Evolutionary conservation across 2,888 invertebrate genomes (phyloP), one percentile per base, ranked within the genome.

Genomic region (Rhyacophila evoluta): DNA sequence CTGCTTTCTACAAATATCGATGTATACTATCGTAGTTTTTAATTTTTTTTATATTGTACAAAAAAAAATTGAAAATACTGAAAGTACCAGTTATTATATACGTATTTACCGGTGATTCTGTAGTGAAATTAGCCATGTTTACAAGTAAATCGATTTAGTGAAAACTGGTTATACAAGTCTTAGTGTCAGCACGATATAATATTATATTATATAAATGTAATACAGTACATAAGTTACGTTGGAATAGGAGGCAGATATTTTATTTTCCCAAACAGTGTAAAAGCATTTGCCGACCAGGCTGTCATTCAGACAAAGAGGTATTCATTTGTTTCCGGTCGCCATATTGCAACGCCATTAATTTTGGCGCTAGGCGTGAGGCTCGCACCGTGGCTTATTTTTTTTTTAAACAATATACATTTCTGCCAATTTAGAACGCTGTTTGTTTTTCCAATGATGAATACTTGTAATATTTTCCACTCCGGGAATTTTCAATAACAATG

Each of bases 301-400:
- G 81, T 79, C 81, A 79, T 79, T 81, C 74, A 76, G 81, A 81
- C 78, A 81, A 81, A 81, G 81, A 77, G 74, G 78, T 76, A 81
- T 81, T 79, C 81, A 76, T 81, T 69, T 74, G 77, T 76, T 78
- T 72, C 71, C 74, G 76, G 75, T 68, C 78, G 79, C 80, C 81
- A 79, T 78, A 77, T 79, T 81, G 81, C 81, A 81, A 74, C 74
- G 74, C 77, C 81, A 81, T 81, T 81, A 81, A 81, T 81, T 73
- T 81, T 69, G 73, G 38, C 73, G 19, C 27, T 67, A 27, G 8
- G 76, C 27, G 29, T 15, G 33, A 72, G 41, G 76, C 71, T 19
- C 37, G 27, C 29, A 38, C 69, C 37, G 67, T 8, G 15, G 55
- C 69, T 33, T 33, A 33, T 12, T 69, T 69, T 69, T 69, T n/a